Conservation (phyloP, 2,888 invertebrate genomes). For the Metalampra italica region DNA sequence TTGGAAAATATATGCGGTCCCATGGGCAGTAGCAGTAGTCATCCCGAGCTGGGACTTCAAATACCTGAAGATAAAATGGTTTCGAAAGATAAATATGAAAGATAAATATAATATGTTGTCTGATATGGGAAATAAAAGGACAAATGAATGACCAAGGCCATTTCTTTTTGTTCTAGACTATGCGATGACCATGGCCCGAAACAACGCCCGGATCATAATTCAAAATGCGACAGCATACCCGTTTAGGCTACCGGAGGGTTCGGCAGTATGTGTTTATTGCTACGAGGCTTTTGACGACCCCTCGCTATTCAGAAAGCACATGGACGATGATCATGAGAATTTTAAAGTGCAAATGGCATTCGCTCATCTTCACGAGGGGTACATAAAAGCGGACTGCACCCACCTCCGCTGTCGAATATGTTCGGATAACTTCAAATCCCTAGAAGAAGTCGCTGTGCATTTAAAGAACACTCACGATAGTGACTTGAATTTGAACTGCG, state of each 20-base stretch:
- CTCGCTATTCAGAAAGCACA: slow-evolving; percentile 32
- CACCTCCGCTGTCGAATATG: slow-evolving; percentile 33
- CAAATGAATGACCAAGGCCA: slow-evolving; percentile 21
- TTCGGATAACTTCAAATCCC: slow-evolving; percentile 11
- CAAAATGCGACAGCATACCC: slow-evolving; percentile 39
- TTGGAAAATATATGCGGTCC: slow-evolving; percentile 62
- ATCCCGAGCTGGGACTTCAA: slow-evolving; percentile 51
- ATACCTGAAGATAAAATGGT: slow-evolving; percentile 27
- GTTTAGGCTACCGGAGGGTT: slow-evolving; percentile 32
- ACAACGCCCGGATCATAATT: slow-evolving; percentile 35
- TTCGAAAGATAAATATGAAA: too few species aligned
- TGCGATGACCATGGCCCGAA: slow-evolving; percentile 28
- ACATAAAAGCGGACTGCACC: slow-evolving; percentile 32
- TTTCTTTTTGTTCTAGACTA: slow-evolving; percentile 46
- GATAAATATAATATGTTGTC: slow-evolving; percentile 18
- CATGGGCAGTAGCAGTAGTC: too few species aligned
- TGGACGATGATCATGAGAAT: slow-evolving; percentile 26
- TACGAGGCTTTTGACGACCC: slow-evolving; percentile 27
- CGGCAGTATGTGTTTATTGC: slow-evolving; percentile 36
- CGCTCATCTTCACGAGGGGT: slow-evolving; percentile 18
- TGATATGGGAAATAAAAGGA: slow-evolving; percentile 13
- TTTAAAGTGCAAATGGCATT: slow-evolving; percentile 19
- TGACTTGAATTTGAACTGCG: slow-evolving; percentile 15
- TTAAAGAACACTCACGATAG: slow-evolving; percentile 18
- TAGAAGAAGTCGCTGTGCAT: slow-evolving; percentile 26